Base-by-base conservation (phyloP, 37 sponge, comb jelly and placozoan genomes). In the Bolinopsis microptera region DNA sequence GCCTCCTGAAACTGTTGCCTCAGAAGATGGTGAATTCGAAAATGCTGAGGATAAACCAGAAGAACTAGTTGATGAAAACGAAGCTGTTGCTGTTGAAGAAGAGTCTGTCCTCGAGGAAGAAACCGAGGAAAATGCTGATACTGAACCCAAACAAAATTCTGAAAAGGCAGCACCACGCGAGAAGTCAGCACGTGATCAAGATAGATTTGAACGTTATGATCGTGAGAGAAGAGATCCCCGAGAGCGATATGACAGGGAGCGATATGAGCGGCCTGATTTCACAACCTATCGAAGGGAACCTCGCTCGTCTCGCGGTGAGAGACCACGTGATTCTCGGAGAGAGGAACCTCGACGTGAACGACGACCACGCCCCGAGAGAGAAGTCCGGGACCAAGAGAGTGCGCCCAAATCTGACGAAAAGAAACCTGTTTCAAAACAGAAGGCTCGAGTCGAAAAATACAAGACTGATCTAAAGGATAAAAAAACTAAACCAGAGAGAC, bases 211-310 rank as follows among this genome's bases (percentile, higher is more conserved):
- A 22, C 1, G 74, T 1, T 32, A 77, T 18, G 80, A 32, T 36
- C 80, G 90, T 23, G 36, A 86, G 40, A 28, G 90, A 27, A 28
- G 90, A 26, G 61, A 86, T 26, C 90, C 90, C 0, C n/a, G 30
- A 2, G 90, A 86, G 30, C 41, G 61, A 48, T 86, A 86, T 34
- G 90, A 86, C 1, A 39, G 26, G 61, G 90, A 86, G 61, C 41
- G 41, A 1, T 86, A 86, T 30, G 90, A 86, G 61, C 34, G 35
- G 3, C 90, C 90, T 3, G 35, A 86, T n/a, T 86, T 86, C 26
- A 86, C 90, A 38, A 86, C 90, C 2, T 86, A 86, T 27, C 40
- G 90, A 13, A 35, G 90, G 1, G 61, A 41, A 2, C 90, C 90
- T 26, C 61, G 61, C 61, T 36, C 28, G 9, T 77, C 80, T 0